A percentile compares a stretch with the other conserved stretches of the same genome.
These are phyloP conservation scores for Seriola quinqueradiata DNA, from an alignment of 2,113 vertebrate genomes.

Conservation along the genomic window DNA sequence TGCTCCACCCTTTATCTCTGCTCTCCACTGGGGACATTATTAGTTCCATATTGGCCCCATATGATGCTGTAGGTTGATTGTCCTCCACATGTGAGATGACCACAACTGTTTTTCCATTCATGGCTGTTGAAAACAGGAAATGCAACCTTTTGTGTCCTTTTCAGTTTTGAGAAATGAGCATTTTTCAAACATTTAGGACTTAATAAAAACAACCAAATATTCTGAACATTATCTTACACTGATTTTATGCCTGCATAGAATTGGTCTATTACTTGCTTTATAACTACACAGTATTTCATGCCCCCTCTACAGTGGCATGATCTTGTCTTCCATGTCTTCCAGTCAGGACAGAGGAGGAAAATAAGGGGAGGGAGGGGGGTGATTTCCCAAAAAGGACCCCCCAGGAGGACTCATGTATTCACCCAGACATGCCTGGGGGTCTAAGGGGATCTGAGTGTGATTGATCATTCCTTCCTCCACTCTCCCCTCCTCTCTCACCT, in stretches of 20 bases:
- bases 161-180: background rate
- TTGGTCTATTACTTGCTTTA: background rate
- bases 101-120: background rate
- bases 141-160: background rate
- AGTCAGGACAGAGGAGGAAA: conserved; percentile 52
- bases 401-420: conserved; percentile 77
- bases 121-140: background rate
- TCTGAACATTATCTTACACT: background rate
- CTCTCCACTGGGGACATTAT: conserved; percentile 54
- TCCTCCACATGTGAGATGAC: background rate
- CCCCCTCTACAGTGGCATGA: conserved; percentile 20
- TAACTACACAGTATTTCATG: background rate
- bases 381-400: conserved; percentile 77
- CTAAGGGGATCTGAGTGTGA: conserved; percentile 69
- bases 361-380: conserved; percentile 75
- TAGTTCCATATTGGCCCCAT: conserved; percentile 58
- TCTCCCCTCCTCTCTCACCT: conserved; percentile 80
- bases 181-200: background rate
- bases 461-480: conserved; percentile 71
- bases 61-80: conserved; percentile 7
- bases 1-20: conserved; percentile 50
- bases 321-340: conserved; percentile 45
- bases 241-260: background rate
- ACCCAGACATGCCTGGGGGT: conserved; percentile 75
- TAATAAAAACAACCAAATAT: background rate